Conservation (phyloP, 2,888 invertebrate species). For the Entomobrya multifasciata region DNA sequence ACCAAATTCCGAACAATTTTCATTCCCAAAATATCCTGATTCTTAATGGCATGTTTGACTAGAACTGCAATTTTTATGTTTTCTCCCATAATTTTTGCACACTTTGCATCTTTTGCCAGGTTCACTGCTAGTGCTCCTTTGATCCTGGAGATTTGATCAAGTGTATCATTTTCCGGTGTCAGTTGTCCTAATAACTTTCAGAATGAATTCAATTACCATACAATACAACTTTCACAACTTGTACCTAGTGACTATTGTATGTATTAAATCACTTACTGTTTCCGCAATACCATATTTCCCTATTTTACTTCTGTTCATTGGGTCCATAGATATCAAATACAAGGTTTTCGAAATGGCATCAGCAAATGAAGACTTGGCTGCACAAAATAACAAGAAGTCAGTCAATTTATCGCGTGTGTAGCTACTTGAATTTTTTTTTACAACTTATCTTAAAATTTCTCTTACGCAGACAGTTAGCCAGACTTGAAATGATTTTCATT, state of each 20-base stretch:
- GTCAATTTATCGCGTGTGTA: background rate
- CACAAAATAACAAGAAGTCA: constrained; percentile 10
- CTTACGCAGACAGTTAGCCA: constrained; percentile 72
- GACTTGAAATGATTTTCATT: constrained; percentile 49
- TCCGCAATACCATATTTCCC: constrained; percentile 53
- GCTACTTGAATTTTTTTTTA: background rate
- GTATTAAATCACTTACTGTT: constrained; percentile 39
- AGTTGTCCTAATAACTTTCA: constrained; percentile 56
- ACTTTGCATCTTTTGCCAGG: constrained; percentile 55
- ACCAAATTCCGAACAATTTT: constrained; percentile 71
- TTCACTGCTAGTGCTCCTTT: constrained; percentile 66
- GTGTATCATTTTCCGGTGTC: constrained; percentile 17
- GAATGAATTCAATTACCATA: no score
- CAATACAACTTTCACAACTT: no score
- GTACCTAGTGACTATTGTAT: background rate
- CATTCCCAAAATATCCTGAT: constrained; percentile 70
- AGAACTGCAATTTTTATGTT: constrained; percentile 51
- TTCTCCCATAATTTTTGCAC: constrained; percentile 65
- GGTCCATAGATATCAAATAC: constrained; percentile 71
- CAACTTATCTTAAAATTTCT: background rate
- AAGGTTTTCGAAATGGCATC: constrained; percentile 63
- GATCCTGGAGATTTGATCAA: constrained; percentile 58
- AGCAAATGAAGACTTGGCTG: constrained; percentile 64
- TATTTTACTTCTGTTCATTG: constrained; percentile 43
- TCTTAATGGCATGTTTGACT: constrained; percentile 59